Percentiles rank a stretch among this genome's conserved stretches.
phyloP scores from a whole-genome alignment of 1,140 invertebrate species.

The Microplitis mediator region DNA sequence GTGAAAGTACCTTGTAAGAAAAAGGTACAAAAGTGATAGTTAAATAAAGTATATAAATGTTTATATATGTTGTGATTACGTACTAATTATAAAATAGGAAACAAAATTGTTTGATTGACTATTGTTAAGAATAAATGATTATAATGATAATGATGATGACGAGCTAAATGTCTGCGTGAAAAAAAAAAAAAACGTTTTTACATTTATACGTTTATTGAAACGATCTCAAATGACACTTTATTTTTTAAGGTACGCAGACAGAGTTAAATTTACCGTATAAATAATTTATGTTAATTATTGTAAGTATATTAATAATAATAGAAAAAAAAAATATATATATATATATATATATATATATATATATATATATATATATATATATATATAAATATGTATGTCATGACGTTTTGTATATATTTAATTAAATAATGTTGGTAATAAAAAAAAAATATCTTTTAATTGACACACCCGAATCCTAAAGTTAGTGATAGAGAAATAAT shows the following conservation, averaged over 20 bases:
- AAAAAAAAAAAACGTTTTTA: constrained; percentile 45
- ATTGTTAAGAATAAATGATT: background rate
- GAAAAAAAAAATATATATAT: constrained; percentile 25
- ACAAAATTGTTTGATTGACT: too few species aligned
- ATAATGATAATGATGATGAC: background rate
- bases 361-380: constrained; percentile 36
- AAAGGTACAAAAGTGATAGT: background rate
- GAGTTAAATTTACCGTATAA: background rate
- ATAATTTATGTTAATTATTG: constrained; percentile 7
- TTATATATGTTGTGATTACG: too few species aligned
- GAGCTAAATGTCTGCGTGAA: constrained; percentile 10
- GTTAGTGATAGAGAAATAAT: too few species aligned
- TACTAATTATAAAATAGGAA: too few species aligned
- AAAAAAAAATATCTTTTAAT: background rate
- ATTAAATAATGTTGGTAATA: constrained; percentile 47
- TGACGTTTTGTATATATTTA: constrained; percentile 55
- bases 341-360: constrained; percentile 34
- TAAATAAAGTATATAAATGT: background rate
- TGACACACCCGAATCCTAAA: too few species aligned
- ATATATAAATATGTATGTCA: constrained; percentile 35
- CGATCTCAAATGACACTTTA: constrained; percentile 46
- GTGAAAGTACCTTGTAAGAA: too few species aligned
- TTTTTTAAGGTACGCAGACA: background rate
- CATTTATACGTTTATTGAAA: constrained; percentile 48
- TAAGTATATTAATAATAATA: constrained; percentile 34